Evolutionary conservation across 2,797 vertebrate genomes (phyloP).

Genomic region (Phoxinus dragarum): DNA sequence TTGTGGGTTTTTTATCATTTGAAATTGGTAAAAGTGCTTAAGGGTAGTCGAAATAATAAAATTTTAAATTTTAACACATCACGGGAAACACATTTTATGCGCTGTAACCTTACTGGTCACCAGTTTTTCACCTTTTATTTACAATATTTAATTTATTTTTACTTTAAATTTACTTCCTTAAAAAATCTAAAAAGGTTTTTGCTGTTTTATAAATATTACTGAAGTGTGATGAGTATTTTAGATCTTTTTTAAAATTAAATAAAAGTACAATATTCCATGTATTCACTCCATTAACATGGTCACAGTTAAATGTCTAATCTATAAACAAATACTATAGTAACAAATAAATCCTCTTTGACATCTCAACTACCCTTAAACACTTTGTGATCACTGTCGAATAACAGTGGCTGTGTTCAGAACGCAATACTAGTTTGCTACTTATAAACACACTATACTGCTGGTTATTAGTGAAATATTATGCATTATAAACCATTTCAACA

Average conservation of each 20-base stretch:
- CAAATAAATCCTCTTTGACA: neutral
- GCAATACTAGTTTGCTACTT: neutral
- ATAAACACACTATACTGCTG: neutral
- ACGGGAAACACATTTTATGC: neutral
- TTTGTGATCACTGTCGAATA: neutral
- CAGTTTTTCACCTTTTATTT: neutral
- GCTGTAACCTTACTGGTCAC: neutral
- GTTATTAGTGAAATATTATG: neutral
- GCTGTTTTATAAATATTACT: neutral
- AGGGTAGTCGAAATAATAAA: constrained; percentile 17
- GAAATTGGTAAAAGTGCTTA: neutral
- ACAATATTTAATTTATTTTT: neutral
- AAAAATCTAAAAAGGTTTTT: neutral
- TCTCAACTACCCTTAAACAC: constrained; percentile 7
- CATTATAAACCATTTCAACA: neutral
- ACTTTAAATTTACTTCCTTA: neutral
- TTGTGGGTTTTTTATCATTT: neutral
- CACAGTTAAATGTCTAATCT: neutral
- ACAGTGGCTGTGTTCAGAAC: neutral
- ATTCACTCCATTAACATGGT: neutral
- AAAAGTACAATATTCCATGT: neutral
- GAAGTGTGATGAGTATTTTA: neutral
- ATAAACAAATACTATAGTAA: neutral
- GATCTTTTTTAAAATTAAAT: neutral
- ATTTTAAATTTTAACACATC: too few relatives aligned